Conservation (phyloP, 35 echinoderm and acorn worm genomes). For the Ptychodera flava region DNA sequence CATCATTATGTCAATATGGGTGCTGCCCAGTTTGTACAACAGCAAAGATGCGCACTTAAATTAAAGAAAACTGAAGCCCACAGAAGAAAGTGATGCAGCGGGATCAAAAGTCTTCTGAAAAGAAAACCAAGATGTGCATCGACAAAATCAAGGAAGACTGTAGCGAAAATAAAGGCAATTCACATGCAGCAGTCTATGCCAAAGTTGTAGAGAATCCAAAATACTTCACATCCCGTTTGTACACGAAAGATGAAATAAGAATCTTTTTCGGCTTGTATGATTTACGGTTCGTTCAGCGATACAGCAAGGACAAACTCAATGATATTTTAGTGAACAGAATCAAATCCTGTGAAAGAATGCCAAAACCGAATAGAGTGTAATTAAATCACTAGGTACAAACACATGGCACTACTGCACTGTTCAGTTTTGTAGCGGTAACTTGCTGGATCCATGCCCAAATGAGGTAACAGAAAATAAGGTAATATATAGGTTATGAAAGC, state of each 20-base stretch:
- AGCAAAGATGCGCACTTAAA: background rate
- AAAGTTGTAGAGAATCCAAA: background rate
- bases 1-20: background rate
- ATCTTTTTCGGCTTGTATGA: background rate
- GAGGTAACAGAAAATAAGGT: too few species aligned
- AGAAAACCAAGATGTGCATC: background rate
- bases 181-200: background rate
- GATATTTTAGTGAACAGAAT: background rate
- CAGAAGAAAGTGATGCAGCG: background rate
- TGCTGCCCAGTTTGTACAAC: background rate
- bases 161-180: background rate
- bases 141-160: background rate
- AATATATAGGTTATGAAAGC: too few species aligned
- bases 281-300: background rate
- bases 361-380: background rate
- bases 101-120: background rate
- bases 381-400: too few species aligned
- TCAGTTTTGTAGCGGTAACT: too few species aligned
- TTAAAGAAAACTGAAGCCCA: background rate
- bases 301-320: background rate
- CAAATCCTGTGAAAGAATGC: background rate
- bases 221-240: background rate
- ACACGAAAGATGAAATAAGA: background rate
- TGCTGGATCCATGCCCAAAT: too few species aligned
- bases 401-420: too few species aligned